A percentile compares a stretch with the other conserved stretches of the same genome.
phyloP scores from a whole-genome alignment of 2,888 invertebrate species.

The Platycnemis pennipes region DNA sequence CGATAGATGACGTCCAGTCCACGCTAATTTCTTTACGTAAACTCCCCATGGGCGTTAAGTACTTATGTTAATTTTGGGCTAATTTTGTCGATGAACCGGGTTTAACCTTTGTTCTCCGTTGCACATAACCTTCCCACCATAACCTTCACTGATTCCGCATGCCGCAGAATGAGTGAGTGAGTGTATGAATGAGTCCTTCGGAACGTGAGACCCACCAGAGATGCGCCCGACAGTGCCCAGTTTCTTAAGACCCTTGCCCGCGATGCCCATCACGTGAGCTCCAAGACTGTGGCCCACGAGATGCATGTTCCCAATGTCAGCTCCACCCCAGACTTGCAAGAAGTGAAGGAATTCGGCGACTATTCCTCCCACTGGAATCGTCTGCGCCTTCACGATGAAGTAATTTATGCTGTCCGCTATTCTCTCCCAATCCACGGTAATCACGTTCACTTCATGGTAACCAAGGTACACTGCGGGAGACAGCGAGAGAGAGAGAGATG shows the following conservation, averaged over 20 bases:
- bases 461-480: conserved; percentile 77
- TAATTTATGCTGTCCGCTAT: conserved; percentile 74
- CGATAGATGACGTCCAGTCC: no score
- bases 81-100: no score
- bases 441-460: conserved; percentile 79
- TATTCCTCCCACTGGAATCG: conserved; percentile 75
- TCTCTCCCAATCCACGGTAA: conserved; percentile 80
- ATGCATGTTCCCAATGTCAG: conserved; percentile 75
- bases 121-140: no score
- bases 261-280: conserved; percentile 77
- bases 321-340: conserved; percentile 74
- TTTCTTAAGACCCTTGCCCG: conserved; percentile 73
- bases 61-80: no score
- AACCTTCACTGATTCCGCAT: no score
- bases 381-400: conserved; percentile 72
- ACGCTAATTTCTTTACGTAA: no score
- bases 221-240: conserved; percentile 41
- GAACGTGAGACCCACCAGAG: neutral
- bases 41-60: no score
- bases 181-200: no score
- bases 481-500: no score
- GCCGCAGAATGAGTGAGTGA: no score
- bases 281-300: conserved; percentile 78
- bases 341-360: conserved; percentile 76
- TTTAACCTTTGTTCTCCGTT: no score